Percentiles rank a stretch among this genome's conserved stretches.
Conservation (phyloP, 2,888 invertebrate genomes). For the Apoda limacodes region DNA sequence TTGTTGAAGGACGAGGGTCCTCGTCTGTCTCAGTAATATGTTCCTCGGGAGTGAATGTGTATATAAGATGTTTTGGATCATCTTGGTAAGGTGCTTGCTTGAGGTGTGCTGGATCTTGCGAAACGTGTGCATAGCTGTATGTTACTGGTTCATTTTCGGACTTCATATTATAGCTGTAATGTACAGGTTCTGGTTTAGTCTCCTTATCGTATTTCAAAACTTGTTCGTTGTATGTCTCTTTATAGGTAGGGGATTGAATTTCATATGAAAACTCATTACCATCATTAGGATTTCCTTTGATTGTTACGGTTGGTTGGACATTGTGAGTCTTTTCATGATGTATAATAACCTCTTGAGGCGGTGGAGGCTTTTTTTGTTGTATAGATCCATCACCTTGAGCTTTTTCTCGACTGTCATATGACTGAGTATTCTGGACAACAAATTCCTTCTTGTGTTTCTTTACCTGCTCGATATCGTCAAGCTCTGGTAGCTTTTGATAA, state of each 20-base stretch:
- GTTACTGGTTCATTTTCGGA: constrained; percentile 35
- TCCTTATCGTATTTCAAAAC: constrained; percentile 49
- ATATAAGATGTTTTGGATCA: constrained; percentile 38
- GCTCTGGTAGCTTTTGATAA: constrained; percentile 38
- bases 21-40: too few relatives aligned
- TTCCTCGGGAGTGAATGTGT: constrained; percentile 34
- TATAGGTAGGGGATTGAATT: constrained; percentile 48
- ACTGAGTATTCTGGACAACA: constrained; percentile 36
- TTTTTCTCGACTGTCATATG: constrained; percentile 35
- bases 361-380: constrained; percentile 30
- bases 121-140: constrained; percentile 32
- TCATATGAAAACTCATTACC: constrained; percentile 47
- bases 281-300: constrained; percentile 32
- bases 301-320: constrained; percentile 28
- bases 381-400: constrained; percentile 22
- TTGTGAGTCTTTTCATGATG: constrained; percentile 31
- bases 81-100: constrained; percentile 34
- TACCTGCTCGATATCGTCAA: constrained; percentile 24
- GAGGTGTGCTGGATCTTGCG: constrained; percentile 32
- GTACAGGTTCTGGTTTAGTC: constrained; percentile 42
- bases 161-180: constrained; percentile 40
- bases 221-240: constrained; percentile 50
- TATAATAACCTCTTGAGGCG: constrained; percentile 26
- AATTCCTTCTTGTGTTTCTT: constrained; percentile 42
- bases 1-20: too few relatives aligned